Conservation (phyloP, 2,113 vertebrate species). For the Hypomesus transpacificus region DNA sequence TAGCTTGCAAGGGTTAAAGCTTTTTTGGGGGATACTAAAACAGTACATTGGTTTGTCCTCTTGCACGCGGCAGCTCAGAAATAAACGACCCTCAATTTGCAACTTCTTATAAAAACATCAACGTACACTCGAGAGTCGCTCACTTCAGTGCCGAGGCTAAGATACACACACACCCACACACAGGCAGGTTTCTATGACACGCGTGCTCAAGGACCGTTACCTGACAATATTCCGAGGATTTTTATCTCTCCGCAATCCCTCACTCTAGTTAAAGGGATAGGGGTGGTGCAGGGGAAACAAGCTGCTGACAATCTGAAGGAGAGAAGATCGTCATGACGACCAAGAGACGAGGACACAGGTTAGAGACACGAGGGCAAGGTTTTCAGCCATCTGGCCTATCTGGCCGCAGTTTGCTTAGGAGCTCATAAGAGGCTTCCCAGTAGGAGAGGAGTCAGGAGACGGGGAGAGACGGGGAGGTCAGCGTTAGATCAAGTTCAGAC, state of each 20-base stretch:
- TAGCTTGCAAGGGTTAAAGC: constrained; percentile 66
- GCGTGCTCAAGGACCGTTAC: constrained; percentile 52
- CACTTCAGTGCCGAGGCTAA: constrained; percentile 30
- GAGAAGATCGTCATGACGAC: constrained; percentile 44
- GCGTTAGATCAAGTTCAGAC: constrained; percentile 36
- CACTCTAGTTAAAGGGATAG: constrained; percentile 66
- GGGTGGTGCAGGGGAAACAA: constrained; percentile 54
- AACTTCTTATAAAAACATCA: constrained; percentile 36
- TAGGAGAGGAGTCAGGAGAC: constrained; percentile 32
- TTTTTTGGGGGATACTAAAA: constrained; percentile 53
- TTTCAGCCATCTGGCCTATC: constrained; percentile 28
- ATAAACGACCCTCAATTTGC: constrained; percentile 42
- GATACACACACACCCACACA: constrained; percentile 35
- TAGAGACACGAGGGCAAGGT: constrained; percentile 50
- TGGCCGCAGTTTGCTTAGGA: constrained; percentile 32
- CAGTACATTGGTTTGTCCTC: constrained; percentile 47
- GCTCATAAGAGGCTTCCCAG: constrained; percentile 22
- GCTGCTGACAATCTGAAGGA: constrained; percentile 63
- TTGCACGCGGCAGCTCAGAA: constrained; percentile 29
- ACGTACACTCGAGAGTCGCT: constrained; percentile 36
- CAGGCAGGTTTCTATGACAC: constrained; percentile 11
- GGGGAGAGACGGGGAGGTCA: constrained; percentile 11
- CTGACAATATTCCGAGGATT: constrained; percentile 50
- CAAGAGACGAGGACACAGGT: constrained; percentile 36
- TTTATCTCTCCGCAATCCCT: constrained; percentile 44